Base-by-base conservation (phyloP, 1,140 invertebrate genomes). In the Doryteuthis pealeii region DNA sequence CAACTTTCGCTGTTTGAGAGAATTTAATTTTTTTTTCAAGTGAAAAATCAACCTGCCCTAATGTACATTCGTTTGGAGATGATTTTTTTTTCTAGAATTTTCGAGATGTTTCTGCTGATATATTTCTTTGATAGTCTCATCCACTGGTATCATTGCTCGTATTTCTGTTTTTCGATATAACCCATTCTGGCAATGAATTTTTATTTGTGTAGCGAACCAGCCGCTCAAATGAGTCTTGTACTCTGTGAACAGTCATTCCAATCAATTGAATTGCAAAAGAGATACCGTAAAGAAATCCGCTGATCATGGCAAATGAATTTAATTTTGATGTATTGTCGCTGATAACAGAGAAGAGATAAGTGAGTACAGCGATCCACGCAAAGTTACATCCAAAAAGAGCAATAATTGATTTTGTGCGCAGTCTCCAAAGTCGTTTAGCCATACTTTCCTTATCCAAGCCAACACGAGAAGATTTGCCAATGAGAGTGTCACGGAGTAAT, bases 221-320 rank as follows among this genome's bases (percentile, higher is more conserved):
- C 2, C 72, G 72, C 28, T 77, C 69, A 14, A 76, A 45, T 0
- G 65, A 62, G 49, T 78, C 80, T 31, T 74, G 35, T 14, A 77
- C 12, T 66, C 77, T 73, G 72, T 80, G 78, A 4, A 81, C 75
- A 15, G 77, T 78, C 81, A 82, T 81, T 32, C 81, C 81, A 3
- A 79, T 40, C 0, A 82, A 14, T 71, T 82, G 81, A 32, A 82
- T 74, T 8, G 76, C 28, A 32, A 81, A 76, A 1, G 79, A 76
- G 18, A 81, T 68, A 1, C 80, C 81, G 67, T 79, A 76, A 22
- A 81, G 69, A 15, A 71, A 45, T 1, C 76, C 71, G 54, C 71
- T 76, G 0, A 81, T 65, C 33, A 79, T 66, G 15, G 77, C 80
- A 67, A 78, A 82, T 32, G 73, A 74, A 22, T 75, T 78, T 15